Evolutionary conservation across 2,888 invertebrate genomes (phyloP), one percentile per base, ranked within the genome.

Genomic region (Zygothrica quintamaculata): DNA sequence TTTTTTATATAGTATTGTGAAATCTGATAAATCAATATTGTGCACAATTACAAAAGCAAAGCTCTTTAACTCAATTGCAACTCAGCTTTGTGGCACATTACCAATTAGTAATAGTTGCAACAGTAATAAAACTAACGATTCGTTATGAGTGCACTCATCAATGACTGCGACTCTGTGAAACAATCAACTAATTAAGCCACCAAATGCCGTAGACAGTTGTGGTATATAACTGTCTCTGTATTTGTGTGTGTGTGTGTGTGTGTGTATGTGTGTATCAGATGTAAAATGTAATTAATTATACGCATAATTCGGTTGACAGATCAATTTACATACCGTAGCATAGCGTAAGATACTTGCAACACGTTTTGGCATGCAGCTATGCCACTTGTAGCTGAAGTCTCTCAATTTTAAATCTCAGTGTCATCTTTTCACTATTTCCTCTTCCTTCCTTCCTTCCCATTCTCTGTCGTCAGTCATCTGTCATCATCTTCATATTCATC

Each of bases 241-340:
- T 12, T 22, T 37, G 31, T n/a, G 8, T 4, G 6, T 12, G n/a
- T n/a, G n/a, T n/a, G 6, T 9, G 16, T 7, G 22, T n/a, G 22
- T 1, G 0, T 9, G 16, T n/a, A 22, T 11, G n/a, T 1, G 22
- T 11, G 47, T 37, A 33, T 44, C 47, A 13, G 29, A 52, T 77
- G 68, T 55, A 43, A 61, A 84, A 68, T 56, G 76, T 64, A 79
- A 84, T 82, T 87, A 84, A 87, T 82, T 84, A 56, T 46, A 39
- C 57, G 31, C 36, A 62, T 57, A 86, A 87, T 87, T 81, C 70
- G 84, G 81, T 80, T 66, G 66, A 56, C 75, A 73, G 82, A 82
- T 82, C 85, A 64, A 87, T 82, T 82, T 84, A 84, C 82, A 87
- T 68, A 53, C 43, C n/a, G n/a, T n/a, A n/a, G n/a, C n/a, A n/a